A percentile compares a stretch with the other conserved stretches of the same genome.
These are phyloP conservation scores for Pristionchus maxplancki DNA, from an alignment of 2,888 invertebrate species.

Conservation along the genomic window DNA sequence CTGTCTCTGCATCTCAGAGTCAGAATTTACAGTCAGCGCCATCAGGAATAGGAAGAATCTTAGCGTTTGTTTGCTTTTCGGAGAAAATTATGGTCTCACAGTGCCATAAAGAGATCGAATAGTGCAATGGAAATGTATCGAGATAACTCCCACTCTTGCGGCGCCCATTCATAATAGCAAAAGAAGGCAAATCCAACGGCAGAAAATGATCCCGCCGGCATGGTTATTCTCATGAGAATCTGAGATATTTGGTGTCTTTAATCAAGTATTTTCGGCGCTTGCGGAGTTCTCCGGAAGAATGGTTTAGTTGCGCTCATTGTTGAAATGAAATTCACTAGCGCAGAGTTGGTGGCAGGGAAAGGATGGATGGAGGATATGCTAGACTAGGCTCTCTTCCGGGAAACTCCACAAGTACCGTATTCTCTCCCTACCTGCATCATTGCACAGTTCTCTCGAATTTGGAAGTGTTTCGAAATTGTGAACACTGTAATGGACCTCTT, in stretches of 20 bases:
- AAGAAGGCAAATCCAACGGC: not conserved
- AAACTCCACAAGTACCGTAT: too few species aligned
- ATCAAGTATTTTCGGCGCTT: too few species aligned
- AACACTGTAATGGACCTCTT: too few species aligned
- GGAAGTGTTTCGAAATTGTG: not conserved
- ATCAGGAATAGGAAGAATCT: not conserved
- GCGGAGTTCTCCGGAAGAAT: too few species aligned
- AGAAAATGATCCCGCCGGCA: not conserved
- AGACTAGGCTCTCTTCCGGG: too few species aligned
- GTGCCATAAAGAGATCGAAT: not conserved
- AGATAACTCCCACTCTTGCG: not conserved
- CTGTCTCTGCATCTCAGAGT: not conserved
- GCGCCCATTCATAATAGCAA: conserved; percentile 20
- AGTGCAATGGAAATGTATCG: conserved; percentile 16
- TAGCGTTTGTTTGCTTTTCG: not conserved
- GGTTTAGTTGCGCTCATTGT: too few species aligned
- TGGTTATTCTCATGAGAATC: not conserved
- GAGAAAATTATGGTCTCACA: not conserved
- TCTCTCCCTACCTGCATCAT: not conserved
- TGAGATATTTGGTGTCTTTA: not conserved
- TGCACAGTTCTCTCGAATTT: not conserved
- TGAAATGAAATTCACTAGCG: too few species aligned
- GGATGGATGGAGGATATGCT: too few species aligned
- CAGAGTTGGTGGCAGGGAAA: too few species aligned
- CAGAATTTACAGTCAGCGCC: not conserved